Percentiles rank a stretch among this genome's conserved stretches.
Conservation (phyloP, 2,113 vertebrate genomes). For the Crocuta crocuta region DNA sequence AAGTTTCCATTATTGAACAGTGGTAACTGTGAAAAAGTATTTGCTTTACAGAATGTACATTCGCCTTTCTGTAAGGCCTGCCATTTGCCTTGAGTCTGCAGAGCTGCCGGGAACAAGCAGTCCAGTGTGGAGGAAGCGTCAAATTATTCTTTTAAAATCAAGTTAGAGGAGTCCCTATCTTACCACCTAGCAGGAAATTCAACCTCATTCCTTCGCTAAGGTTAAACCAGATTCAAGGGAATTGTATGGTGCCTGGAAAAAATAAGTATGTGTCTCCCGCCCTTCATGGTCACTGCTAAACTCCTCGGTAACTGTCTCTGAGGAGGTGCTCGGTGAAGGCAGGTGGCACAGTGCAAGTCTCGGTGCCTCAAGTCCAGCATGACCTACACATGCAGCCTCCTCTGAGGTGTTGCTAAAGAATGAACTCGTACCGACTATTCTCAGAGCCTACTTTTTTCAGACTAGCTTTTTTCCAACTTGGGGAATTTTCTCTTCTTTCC, state of each 20-base stretch:
- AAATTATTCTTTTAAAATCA: not conserved
- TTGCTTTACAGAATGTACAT: not conserved
- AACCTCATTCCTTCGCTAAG: not conserved
- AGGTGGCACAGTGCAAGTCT: not conserved
- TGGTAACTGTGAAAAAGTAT: not conserved
- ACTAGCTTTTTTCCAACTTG: not conserved
- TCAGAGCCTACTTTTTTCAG: not conserved
- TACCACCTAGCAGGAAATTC: not conserved
- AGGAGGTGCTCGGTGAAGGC: not conserved
- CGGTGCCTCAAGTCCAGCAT: not conserved
- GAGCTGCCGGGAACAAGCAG: not conserved
- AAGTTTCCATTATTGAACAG: not conserved
- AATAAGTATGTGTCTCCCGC: not conserved
- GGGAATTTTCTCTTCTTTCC: not conserved
- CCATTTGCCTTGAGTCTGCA: not conserved
- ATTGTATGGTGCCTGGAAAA: not conserved
- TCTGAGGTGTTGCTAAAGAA: not conserved
- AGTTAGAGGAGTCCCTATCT: not conserved
- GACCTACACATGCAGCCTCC: no score
- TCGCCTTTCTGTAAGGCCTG: not conserved
- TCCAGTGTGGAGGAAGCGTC: not conserved
- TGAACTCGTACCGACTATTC: not conserved
- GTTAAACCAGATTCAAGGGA: not conserved
- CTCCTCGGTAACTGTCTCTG: not conserved
- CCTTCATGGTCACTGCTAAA: not conserved